Conservation (phyloP, 2,888 invertebrate species). For the Masnerella sp. region DNA sequence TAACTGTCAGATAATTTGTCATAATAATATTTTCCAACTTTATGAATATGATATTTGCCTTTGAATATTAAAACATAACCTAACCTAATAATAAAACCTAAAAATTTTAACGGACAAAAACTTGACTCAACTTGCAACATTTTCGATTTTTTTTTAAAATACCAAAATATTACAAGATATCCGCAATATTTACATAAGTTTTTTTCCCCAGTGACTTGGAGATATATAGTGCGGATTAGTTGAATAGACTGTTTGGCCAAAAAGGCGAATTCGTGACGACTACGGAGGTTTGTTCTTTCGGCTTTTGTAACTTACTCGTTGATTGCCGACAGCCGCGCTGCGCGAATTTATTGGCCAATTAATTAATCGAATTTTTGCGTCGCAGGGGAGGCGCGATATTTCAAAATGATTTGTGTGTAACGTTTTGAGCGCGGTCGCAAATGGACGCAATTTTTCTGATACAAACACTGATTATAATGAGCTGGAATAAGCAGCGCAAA, state of each 20-base stretch:
- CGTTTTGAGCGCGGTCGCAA: conserved; percentile 8
- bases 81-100: too few relatives aligned
- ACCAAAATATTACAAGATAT: too few relatives aligned
- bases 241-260: conserved; percentile 17
- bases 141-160: too few relatives aligned
- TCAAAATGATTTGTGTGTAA: conserved; percentile 18
- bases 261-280: conserved; percentile 26
- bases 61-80: too few relatives aligned
- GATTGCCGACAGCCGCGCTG: neutral
- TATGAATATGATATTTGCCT: too few relatives aligned
- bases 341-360: conserved; percentile 29
- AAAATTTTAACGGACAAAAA: too few relatives aligned
- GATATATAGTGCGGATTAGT: too few relatives aligned
- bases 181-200: too few relatives aligned
- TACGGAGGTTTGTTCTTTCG: conserved; percentile 23
- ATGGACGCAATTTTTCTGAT: conserved; percentile 8
- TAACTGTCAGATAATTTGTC: too few relatives aligned
- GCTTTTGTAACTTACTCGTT: conserved; percentile 19
- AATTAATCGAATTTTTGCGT: conserved; percentile 25
- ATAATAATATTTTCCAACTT: too few relatives aligned
- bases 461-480: conserved; percentile 21
- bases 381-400: neutral
- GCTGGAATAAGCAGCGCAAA: conserved; percentile 13
- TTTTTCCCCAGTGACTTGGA: too few relatives aligned
- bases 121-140: too few relatives aligned